phyloP scores from a whole-genome alignment of 2,113 vertebrate species.

The Budorcas taxicolor region DNA sequence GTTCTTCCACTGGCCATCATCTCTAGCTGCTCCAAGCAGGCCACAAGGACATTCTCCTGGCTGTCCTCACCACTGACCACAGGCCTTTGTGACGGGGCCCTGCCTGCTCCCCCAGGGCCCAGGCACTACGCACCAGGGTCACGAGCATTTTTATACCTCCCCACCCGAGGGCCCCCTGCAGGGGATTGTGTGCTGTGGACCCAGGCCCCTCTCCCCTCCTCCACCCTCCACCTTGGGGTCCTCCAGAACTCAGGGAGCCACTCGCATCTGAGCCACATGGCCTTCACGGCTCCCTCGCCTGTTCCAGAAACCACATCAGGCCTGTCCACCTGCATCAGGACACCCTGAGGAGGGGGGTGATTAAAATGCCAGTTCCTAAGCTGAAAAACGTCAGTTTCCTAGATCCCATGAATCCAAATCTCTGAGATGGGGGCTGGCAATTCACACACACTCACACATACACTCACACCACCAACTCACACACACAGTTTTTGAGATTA shows the following conservation, averaged over 20 bases:
- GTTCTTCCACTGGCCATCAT: neutral
- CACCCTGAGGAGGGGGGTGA: neutral
- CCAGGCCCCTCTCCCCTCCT: neutral
- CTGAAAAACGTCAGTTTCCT: neutral
- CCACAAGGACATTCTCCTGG: neutral
- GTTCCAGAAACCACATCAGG: neutral
- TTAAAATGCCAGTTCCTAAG: neutral
- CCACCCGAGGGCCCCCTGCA: accelerated
- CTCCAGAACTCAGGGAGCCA: neutral
- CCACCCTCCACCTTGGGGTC: neutral
- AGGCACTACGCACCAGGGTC: neutral
- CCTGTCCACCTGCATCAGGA: neutral
- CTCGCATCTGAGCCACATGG: neutral
- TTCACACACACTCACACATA: neutral
- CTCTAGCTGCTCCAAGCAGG: neutral
- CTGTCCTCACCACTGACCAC: neutral
- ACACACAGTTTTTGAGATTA: neutral
- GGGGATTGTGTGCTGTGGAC: neutral
- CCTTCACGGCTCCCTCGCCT: neutral
- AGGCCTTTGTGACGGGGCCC: neutral
- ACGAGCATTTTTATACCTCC: no score
- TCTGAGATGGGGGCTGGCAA: neutral
- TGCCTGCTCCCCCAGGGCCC: neutral
- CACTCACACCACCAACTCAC: neutral
- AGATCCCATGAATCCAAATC: neutral